These are phyloP conservation scores for Perodicticus potto DNA, from an alignment of 2,797 vertebrate genomes.

Conservation along the genomic window DNA sequence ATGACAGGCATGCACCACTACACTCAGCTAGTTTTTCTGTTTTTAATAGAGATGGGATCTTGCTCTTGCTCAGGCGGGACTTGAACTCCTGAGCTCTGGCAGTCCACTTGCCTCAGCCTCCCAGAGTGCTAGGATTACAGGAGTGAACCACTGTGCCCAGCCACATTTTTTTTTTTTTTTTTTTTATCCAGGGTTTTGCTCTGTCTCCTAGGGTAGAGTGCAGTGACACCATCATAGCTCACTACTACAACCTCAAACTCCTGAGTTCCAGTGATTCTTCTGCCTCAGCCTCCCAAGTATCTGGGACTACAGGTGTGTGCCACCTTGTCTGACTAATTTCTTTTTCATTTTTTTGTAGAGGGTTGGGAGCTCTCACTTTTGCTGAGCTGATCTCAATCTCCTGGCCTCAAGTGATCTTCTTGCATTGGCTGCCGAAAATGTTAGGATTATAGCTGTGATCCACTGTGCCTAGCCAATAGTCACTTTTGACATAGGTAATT, in stretches of 20 bases:
- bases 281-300: not conserved
- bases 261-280: not conserved
- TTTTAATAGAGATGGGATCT: no score
- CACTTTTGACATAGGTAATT: constrained; percentile 59
- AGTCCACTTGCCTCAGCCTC: no score
- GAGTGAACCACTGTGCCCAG: no score
- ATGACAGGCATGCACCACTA: not conserved
- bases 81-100: no score
- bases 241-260: not conserved
- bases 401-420: not conserved
- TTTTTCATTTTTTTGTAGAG: not conserved
- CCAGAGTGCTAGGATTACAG: no score
- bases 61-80: no score
- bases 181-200: not conserved
- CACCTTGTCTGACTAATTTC: not conserved
- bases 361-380: not conserved
- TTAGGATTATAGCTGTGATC: not conserved
- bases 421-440: not conserved
- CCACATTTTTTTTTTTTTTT: no score
- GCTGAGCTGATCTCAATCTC: not conserved
- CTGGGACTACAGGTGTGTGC: not conserved
- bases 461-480: not conserved
- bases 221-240: not conserved
- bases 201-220: not conserved
- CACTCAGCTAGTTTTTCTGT: not conserved